phyloP scores from a whole-genome alignment of 2,888 invertebrate species.

The Cylindroiulus punctatus region DNA sequence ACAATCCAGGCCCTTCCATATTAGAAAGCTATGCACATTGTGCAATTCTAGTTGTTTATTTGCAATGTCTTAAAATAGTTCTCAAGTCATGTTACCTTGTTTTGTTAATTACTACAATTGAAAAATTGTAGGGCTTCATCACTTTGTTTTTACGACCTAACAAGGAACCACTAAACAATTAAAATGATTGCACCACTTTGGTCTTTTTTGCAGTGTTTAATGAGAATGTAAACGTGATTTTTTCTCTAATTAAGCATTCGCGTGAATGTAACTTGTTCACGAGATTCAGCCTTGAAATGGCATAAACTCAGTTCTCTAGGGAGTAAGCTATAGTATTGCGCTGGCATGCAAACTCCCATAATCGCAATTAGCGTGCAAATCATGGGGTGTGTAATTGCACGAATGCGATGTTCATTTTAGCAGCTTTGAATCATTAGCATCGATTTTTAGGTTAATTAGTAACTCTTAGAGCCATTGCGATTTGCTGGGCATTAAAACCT shows the following conservation, averaged over 20 bases:
- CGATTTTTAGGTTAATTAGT: not conserved
- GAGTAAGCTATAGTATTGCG: not conserved
- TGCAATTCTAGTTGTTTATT: no score
- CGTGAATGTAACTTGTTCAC: not conserved
- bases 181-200: not conserved
- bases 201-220: not conserved
- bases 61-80: no score
- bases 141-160: no score
- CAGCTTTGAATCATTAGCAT: conserved; percentile 19
- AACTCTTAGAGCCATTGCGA: not conserved
- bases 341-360: not conserved
- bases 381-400: conserved; percentile 23
- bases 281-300: conserved; percentile 12
- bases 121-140: no score
- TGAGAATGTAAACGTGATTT: no score
- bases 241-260: no score
- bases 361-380: conserved; percentile 21
- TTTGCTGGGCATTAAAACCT: not conserved
- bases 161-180: not conserved
- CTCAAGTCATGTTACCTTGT: no score
- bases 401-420: conserved; percentile 29
- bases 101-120: no score
- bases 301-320: not conserved
- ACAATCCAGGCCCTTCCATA: no score
- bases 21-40: no score